Conservation (phyloP, 2,888 invertebrate species). For the Bruchidius siliquastri region DNA sequence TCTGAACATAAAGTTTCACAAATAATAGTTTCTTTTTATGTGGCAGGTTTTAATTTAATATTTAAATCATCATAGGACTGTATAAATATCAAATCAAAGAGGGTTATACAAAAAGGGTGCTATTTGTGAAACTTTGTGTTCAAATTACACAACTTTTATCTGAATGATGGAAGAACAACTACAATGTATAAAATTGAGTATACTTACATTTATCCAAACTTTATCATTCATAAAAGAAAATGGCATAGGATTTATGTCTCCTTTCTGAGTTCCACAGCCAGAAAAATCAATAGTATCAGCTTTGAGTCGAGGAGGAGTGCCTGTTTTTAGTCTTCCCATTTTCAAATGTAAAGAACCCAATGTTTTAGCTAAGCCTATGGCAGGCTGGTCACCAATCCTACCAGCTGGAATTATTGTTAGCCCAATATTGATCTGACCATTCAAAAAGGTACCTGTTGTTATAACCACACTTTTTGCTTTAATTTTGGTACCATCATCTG, state of each 20-base stretch:
- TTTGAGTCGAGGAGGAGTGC: constrained; percentile 77
- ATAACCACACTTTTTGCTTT: constrained; percentile 66
- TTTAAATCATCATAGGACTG: too few species aligned
- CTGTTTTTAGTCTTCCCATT: constrained; percentile 80
- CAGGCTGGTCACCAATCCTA: constrained; percentile 71
- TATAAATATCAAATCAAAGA: too few species aligned
- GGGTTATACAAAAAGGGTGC: too few species aligned
- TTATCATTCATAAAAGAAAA: constrained; percentile 74
- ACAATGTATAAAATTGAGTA: too few species aligned
- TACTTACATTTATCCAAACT: constrained; percentile 67
- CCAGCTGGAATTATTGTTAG: constrained; percentile 71
- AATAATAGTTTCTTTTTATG: too few species aligned
- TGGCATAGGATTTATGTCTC: constrained; percentile 67
- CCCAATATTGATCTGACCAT: constrained; percentile 81
- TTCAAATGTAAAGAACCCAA: constrained; percentile 65
- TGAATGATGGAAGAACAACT: too few species aligned
- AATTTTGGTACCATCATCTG: constrained; percentile 57
- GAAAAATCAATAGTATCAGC: constrained; percentile 64
- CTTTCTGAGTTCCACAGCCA: constrained; percentile 51
- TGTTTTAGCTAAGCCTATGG: constrained; percentile 68
- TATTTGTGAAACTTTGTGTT: too few species aligned
- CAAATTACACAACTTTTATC: too few species aligned
- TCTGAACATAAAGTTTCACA: too few species aligned
- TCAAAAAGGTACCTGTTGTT: constrained; percentile 85
- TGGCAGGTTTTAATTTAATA: too few species aligned